Base-by-base conservation (phyloP, 1,140 invertebrate species). In the Choristoneura fumiferana region DNA sequence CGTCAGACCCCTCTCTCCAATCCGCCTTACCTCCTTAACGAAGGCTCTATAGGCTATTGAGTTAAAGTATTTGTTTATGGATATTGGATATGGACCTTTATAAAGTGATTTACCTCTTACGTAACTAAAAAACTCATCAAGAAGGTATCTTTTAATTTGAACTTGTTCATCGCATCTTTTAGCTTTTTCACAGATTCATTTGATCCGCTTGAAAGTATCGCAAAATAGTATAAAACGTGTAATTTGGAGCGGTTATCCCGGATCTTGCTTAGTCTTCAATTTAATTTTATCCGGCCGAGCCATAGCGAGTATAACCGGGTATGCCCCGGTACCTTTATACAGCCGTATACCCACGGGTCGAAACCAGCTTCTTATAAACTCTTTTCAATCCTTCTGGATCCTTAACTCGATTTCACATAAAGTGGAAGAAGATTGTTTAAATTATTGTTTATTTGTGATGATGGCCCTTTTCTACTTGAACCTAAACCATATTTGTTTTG, bases 321-420 rank as follows among this genome's bases (percentile, higher is more conserved):
- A 49, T 39, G 12, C n/a, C 37, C 12, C 10, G 37, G 39, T 39
- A 39, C 4, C n/a, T n/a, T n/a, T n/a, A n/a, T 40, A 40, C 2
- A 8, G 8, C 14, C 40, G 14, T 8, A 15, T 17, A 49, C 18
- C 22, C 22, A 49, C 43, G 18, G 18, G 43, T 22, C 65, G 65
- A 63, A 66, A 73, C 71, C 67, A 63, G 38, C 56, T 70, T 65
- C 70, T 72, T 73, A 70, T 68, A 73, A 67, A 73, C 71, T 73
- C 62, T 63, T 67, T 65, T 60, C 65, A 73, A 67, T 73, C 63
- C 61, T 65, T 63, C 57, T 58, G 61, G 43, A 58, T 40, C 52
- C 15, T 55, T 63, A 64, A 63, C 59, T 66, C 22, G 12, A 49
- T 49, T 33, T 57, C 13, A 9, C 15, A 29, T 4, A 12, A 18